Percentiles rank a stretch among this genome's conserved stretches.
Conservation (phyloP, 2,797 vertebrate species). For the Amphiprion clarkii region DNA sequence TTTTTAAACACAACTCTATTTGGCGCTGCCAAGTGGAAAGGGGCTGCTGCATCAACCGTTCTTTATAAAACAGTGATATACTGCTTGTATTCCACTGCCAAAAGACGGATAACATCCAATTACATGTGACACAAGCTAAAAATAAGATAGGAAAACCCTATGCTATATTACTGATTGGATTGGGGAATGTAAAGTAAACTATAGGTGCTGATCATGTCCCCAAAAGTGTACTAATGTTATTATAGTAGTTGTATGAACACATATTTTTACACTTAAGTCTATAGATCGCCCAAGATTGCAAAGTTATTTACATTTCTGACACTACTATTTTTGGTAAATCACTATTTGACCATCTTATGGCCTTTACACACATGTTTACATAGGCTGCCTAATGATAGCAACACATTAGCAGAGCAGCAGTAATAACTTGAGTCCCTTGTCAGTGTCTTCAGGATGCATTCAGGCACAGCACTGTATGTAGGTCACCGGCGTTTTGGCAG, state of each 20-base stretch:
- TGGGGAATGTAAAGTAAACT: background rate
- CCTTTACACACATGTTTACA: background rate
- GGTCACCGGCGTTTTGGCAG: background rate
- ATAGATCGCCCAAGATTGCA: background rate
- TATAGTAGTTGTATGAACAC: background rate
- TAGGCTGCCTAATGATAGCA: background rate
- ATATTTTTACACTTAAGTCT: background rate
- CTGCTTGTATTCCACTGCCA: constrained; percentile 36
- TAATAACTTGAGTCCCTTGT: background rate
- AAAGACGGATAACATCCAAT: constrained; percentile 21
- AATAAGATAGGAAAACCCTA: background rate
- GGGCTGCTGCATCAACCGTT: constrained; percentile 44
- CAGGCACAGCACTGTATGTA: background rate
- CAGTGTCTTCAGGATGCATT: background rate
- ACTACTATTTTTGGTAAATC: background rate
- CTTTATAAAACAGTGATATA: constrained; percentile 35
- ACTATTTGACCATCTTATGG: background rate
- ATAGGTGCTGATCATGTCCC: background rate
- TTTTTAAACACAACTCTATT: constrained; percentile 44
- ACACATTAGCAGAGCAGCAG: background rate
- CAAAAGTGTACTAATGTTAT: background rate
- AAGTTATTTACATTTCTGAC: background rate
- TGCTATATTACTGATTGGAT: background rate
- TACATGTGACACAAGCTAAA: constrained; percentile 19
- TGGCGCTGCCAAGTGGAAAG: constrained; percentile 46